Evolutionary conservation across 2,888 invertebrate species (phyloP).

Genomic region (Eumacrocentrus americanus): DNA sequence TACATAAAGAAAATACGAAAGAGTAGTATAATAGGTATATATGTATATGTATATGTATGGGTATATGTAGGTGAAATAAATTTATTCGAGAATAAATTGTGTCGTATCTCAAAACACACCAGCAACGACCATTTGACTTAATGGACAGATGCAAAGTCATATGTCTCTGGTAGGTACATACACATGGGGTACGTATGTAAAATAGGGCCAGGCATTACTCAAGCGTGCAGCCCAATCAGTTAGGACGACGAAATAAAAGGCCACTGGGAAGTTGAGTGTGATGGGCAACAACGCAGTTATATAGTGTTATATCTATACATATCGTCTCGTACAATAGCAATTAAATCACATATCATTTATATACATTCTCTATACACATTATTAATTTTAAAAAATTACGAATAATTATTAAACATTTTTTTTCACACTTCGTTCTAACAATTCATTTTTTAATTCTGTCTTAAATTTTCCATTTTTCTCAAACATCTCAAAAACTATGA

Average conservation of each 20-base stretch:
- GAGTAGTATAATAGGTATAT: too few relatives aligned
- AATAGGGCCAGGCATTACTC: slow-evolving; percentile 22
- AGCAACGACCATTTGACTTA: slow-evolving; percentile 4
- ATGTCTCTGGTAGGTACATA: slow-evolving; percentile 1
- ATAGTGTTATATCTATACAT: slow-evolving; percentile 1
- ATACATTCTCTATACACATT: too few relatives aligned
- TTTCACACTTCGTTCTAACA: too few relatives aligned
- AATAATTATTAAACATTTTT: too few relatives aligned
- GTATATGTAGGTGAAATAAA: not conserved
- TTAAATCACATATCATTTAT: too few relatives aligned
- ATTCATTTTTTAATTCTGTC: too few relatives aligned
- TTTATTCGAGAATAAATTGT: not conserved
- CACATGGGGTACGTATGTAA: slow-evolving; percentile 3
- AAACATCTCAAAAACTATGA: too few relatives aligned
- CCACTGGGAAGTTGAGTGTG: not conserved
- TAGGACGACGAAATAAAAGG: not conserved
- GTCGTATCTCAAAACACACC: not conserved
- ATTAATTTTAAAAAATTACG: too few relatives aligned
- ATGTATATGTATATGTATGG: too few relatives aligned
- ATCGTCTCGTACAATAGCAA: too few relatives aligned
- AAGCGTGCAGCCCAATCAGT: slow-evolving; percentile 22
- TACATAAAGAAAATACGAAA: too few relatives aligned
- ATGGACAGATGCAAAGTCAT: slow-evolving; percentile 11
- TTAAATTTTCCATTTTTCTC: too few relatives aligned
- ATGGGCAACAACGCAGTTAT: slow-evolving; percentile 4